Evolutionary conservation across 2,113 vertebrate species (phyloP).

Genomic region (Nibea coibor): DNA sequence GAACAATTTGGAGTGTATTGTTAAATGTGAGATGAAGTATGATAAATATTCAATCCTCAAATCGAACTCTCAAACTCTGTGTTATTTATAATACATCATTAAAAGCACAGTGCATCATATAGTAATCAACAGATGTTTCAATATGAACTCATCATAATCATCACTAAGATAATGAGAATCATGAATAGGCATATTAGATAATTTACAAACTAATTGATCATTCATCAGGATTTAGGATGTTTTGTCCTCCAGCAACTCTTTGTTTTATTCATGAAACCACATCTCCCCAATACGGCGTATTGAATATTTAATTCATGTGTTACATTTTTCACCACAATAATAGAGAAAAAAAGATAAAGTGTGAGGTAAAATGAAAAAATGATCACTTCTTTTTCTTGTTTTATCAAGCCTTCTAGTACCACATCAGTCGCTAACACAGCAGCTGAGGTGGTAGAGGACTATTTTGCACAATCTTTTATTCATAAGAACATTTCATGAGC

Average conservation of each 20-base stretch:
- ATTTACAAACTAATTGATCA: neutral
- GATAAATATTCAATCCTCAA: neutral
- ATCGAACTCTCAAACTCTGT: neutral
- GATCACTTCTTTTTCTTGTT: neutral
- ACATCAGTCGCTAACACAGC: constrained; percentile 13
- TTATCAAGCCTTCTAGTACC: constrained; percentile 8
- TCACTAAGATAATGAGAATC: neutral
- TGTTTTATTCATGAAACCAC: too few relatives aligned
- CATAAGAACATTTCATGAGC: constrained; percentile 11
- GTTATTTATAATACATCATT: neutral
- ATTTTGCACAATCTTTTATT: constrained; percentile 39
- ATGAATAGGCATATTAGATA: neutral
- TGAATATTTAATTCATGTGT: neutral
- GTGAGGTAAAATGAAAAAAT: neutral
- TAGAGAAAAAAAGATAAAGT: neutral
- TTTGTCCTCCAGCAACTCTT: neutral
- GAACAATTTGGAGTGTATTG: neutral
- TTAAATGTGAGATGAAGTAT: neutral
- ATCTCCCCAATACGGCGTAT: neutral
- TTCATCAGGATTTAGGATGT: neutral
- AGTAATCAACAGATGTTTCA: neutral
- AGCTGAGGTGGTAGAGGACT: neutral
- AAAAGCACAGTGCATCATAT: neutral
- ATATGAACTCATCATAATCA: neutral
- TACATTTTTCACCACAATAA: neutral